These are phyloP conservation scores for Pitta sordida DNA, from an alignment of 2,113 vertebrate species.

Conservation along the genomic window DNA sequence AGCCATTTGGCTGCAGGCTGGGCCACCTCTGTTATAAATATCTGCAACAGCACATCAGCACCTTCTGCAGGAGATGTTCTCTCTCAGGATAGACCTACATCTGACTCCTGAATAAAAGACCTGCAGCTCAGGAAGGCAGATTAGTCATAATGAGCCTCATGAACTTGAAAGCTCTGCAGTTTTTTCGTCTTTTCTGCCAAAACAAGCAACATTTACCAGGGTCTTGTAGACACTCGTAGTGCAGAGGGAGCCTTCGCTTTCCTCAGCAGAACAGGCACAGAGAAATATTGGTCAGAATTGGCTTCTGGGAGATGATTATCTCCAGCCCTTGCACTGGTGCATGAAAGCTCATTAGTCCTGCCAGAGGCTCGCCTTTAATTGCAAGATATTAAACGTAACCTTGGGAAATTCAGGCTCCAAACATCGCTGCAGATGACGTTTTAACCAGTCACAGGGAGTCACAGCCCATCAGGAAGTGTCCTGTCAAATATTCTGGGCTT, in stretches of 20 bases:
- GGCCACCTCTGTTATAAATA: neutral
- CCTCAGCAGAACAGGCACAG: neutral
- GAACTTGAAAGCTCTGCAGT: neutral
- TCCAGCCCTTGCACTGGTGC: neutral
- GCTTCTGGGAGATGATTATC: neutral
- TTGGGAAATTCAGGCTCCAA: neutral
- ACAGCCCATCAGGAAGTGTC: rapidly evolving
- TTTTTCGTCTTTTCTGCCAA: neutral
- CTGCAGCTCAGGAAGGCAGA: neutral
- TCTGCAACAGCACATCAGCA: neutral
- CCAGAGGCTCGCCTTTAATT: neutral
- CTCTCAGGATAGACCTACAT: neutral
- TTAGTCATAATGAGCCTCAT: neutral
- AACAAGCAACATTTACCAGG: neutral
- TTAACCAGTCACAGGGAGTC: neutral
- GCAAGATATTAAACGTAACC: rapidly evolving
- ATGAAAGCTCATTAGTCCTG: neutral
- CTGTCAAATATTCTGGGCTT: neutral
- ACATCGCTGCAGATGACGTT: neutral
- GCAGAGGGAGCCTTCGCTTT: neutral
- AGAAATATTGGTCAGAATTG: neutral
- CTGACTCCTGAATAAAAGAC: neutral
- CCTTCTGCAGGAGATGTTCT: neutral
- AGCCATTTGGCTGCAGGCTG: neutral
- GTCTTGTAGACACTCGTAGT: neutral